Evolutionary conservation across 1,140 invertebrate genomes (phyloP).

Genomic region (Drosophila paulistorum): DNA sequence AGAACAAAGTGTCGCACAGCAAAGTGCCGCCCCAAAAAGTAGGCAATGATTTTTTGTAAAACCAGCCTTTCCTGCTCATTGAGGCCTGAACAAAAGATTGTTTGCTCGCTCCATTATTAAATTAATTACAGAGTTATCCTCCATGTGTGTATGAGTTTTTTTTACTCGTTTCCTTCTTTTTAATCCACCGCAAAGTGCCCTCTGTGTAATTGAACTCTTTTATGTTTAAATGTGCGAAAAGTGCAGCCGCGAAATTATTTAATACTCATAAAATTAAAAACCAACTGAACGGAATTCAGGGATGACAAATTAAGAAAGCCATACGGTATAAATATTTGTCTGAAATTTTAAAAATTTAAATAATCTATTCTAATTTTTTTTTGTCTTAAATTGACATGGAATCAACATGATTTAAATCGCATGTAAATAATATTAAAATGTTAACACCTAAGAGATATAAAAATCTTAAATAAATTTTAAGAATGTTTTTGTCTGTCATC

Average conservation of each 20-base stretch:
- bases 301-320: neutral
- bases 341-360: neutral
- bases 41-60: slow-evolving; percentile 48
- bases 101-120: slow-evolving; percentile 8
- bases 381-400: neutral
- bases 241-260: neutral
- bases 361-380: neutral
- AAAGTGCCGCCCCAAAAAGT: slow-evolving; percentile 36
- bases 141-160: neutral
- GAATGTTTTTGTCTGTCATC: neutral
- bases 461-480: neutral
- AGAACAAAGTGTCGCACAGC: neutral
- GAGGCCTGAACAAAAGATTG: slow-evolving; percentile 20
- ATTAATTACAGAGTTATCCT: slow-evolving; percentile 26
- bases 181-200: slow-evolving; percentile 3
- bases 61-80: slow-evolving; percentile 1
- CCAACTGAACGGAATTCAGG: neutral
- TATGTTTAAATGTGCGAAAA: slow-evolving; percentile 6
- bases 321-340: neutral
- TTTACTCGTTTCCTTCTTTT: neutral
- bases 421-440: neutral
- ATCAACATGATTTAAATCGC: neutral
- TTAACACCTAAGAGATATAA: neutral
- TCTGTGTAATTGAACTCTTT: slow-evolving; percentile 13
- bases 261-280: neutral